Evolutionary conservation across 1,140 invertebrate genomes (phyloP).

Genomic region (Periplaneta americana): DNA sequence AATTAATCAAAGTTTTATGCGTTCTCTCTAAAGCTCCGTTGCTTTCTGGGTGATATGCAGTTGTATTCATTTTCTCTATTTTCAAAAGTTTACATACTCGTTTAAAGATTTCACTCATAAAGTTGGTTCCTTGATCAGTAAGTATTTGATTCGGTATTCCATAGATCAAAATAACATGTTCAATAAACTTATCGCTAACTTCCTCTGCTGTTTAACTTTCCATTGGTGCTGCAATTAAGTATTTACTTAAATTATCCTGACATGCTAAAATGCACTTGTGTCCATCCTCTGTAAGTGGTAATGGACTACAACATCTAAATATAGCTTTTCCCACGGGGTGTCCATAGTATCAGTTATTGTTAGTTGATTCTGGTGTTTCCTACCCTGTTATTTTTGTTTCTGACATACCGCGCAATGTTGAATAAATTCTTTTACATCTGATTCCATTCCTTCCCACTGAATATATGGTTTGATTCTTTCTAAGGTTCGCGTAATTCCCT

Average conservation of each 20-base stretch:
- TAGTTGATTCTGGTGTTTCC: no score
- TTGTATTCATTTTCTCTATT: conserved; percentile 29
- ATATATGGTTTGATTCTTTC: conserved; percentile 3
- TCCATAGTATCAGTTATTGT: conserved; percentile 22
- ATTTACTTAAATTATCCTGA: conserved; percentile 32
- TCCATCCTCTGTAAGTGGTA: conserved; percentile 3
- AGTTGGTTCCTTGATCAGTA: conserved; percentile 31
- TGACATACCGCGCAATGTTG: no score
- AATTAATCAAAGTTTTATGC: conserved; percentile 25
- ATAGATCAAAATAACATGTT: conserved; percentile 27
- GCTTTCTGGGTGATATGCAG: conserved; percentile 25
- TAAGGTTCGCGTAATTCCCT: background rate
- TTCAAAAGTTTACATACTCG: conserved; percentile 25
- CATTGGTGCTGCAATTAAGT: conserved; percentile 20
- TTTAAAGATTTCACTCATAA: conserved; percentile 26
- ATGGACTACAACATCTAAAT: conserved; percentile 26
- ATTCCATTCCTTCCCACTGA: background rate
- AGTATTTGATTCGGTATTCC: conserved; percentile 29
- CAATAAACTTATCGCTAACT: conserved; percentile 25
- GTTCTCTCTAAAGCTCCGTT: conserved; percentile 27
- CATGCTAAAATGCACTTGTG: conserved; percentile 31
- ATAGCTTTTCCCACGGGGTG: conserved; percentile 17
- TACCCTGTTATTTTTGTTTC: no score
- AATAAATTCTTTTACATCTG: conserved; percentile 6
- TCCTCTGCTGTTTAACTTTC: conserved; percentile 25